Evolutionary conservation across 2,113 vertebrate genomes (phyloP).

Genomic region (Platichthys stellatus): DNA sequence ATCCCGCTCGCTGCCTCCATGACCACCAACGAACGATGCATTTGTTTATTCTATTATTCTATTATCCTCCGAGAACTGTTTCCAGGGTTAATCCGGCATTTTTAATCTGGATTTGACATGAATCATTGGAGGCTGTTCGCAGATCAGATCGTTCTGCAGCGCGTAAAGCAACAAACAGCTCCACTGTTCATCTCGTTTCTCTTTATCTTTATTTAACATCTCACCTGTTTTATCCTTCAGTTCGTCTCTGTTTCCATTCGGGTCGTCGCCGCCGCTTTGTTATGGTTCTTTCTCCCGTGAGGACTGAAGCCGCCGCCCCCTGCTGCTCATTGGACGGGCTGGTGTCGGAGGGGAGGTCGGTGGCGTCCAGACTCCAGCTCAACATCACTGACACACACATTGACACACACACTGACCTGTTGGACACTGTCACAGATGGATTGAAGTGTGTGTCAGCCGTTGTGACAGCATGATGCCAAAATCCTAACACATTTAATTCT

Average conservation of each 20-base stretch:
- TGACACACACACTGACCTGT: background rate
- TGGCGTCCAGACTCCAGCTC: background rate
- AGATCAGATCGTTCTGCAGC: background rate
- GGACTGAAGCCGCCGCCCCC: slow-evolving; percentile 12
- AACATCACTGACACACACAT: background rate
- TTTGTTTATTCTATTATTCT: background rate
- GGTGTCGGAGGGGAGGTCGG: background rate
- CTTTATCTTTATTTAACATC: background rate
- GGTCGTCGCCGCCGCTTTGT: slow-evolving; percentile 15
- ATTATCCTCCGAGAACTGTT: background rate
- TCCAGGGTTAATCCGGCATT: too few species aligned
- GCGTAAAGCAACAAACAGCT: background rate
- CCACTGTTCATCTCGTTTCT: too few species aligned
- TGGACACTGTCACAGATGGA: slow-evolving; percentile 34
- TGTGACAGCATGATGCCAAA: slow-evolving; percentile 71
- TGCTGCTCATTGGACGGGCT: slow-evolving; percentile 49
- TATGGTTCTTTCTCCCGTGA: slow-evolving; percentile 21
- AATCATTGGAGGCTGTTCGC: too few species aligned
- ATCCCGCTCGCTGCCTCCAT: background rate
- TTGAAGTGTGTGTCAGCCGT: slow-evolving; percentile 54
- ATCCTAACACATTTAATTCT: slow-evolving; percentile 27
- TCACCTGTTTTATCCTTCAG: slow-evolving; percentile 49
- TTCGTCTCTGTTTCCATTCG: slow-evolving; percentile 20
- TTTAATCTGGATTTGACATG: too few species aligned
- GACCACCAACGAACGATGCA: background rate